Evolutionary conservation across 2,888 invertebrate genomes (phyloP).

Genomic region (Macaria liturata): DNA sequence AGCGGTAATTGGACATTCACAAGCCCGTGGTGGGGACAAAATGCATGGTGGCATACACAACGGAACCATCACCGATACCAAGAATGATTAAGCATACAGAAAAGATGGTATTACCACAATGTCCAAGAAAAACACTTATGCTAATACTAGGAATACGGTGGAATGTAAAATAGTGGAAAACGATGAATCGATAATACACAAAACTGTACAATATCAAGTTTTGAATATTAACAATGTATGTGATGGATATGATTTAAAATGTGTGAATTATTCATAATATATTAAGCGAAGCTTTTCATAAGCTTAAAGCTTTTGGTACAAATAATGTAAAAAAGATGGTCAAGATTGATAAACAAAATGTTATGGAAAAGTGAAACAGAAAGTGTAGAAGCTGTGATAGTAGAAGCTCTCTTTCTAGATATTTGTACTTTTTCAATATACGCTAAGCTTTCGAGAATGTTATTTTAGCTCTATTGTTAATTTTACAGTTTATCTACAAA

Average conservation of each 20-base stretch:
- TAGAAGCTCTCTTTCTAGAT: conserved; percentile 35
- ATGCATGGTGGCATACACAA: conserved; percentile 65
- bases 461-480: conserved; percentile 46
- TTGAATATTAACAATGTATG: conserved; percentile 40
- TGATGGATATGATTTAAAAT: conserved; percentile 37
- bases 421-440: conserved; percentile 32
- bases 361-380: conserved; percentile 37
- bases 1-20: conserved; percentile 53
- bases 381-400: conserved; percentile 45
- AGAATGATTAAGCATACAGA: conserved; percentile 81
- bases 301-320: conserved; percentile 47
- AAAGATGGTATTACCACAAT: conserved; percentile 67
- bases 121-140: conserved; percentile 27
- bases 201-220: conserved; percentile 31
- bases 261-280: conserved; percentile 38
- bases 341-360: conserved; percentile 31
- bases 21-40: conserved; percentile 43
- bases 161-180: conserved; percentile 26
- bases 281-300: conserved; percentile 54
- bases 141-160: conserved; percentile 28
- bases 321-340: conserved; percentile 18
- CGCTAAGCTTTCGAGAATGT: conserved; percentile 48
- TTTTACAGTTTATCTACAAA: conserved; percentile 42
- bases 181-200: conserved; percentile 26
- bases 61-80: conserved; percentile 80